Percentiles rank a stretch among this genome's conserved stretches.
phyloP scores from a whole-genome alignment of 1,140 invertebrate species.

The Nomia melanderi region DNA sequence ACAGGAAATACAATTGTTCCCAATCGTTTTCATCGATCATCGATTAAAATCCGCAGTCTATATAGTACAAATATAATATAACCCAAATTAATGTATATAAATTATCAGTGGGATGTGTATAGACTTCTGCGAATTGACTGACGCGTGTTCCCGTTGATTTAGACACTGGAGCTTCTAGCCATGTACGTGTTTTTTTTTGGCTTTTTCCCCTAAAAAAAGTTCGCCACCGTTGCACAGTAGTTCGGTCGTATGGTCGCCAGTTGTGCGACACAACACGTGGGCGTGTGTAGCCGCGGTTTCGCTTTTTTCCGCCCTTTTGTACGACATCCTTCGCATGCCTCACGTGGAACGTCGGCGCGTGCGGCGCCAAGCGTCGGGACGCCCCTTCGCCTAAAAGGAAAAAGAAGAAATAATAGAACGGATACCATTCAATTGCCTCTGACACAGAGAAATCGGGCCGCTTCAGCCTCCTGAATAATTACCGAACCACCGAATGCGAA shows the following conservation, averaged over 20 bases:
- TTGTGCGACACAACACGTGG: constrained; percentile 6
- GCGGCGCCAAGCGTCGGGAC: constrained; percentile 43
- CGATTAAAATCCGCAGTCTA: too few species aligned
- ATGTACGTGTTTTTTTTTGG: too few species aligned
- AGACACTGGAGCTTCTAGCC: too few species aligned
- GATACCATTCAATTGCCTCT: constrained; percentile 11
- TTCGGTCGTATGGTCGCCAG: background rate
- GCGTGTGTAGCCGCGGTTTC: constrained; percentile 3
- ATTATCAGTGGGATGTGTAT: too few species aligned
- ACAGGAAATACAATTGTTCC: too few species aligned
- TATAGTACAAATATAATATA: too few species aligned
- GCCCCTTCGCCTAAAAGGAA: constrained; percentile 16
- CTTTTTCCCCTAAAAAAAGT: background rate
- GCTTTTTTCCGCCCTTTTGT: constrained; percentile 3
- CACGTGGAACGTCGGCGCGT: constrained; percentile 32
- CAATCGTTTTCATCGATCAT: too few species aligned
- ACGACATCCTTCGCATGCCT: constrained; percentile 34
- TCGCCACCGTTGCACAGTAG: background rate
- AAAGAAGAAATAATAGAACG: constrained; percentile 15
- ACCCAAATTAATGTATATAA: too few species aligned
- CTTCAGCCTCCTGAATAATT: background rate
- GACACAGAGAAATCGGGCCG: background rate
- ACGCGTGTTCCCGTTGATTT: too few species aligned
- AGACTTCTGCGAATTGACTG: too few species aligned
- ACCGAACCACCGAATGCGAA: background rate